Percentiles rank a stretch among this genome's conserved stretches.
phyloP scores from a whole-genome alignment of 2,113 vertebrate species.

The Aegypius monachus region DNA sequence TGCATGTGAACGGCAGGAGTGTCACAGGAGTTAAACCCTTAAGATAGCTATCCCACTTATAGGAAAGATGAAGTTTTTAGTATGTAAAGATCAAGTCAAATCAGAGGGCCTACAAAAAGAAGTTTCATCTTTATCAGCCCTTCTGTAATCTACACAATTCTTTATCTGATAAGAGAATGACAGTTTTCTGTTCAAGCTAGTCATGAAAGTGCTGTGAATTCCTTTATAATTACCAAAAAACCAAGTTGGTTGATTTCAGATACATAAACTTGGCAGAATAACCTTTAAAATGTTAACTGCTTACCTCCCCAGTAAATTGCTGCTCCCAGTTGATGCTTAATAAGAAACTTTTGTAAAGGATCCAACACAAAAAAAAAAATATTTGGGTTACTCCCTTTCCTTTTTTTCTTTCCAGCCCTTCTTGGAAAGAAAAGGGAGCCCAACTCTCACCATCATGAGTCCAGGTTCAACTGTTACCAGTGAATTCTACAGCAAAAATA shows the following conservation, averaged over 20 bases:
- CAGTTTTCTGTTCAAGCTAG: not conserved
- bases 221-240: not conserved
- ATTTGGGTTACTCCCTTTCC: not conserved
- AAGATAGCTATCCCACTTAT: not conserved
- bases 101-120: not conserved
- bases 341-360: not conserved
- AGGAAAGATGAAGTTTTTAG: not conserved
- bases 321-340: not conserved
- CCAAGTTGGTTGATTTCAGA: not conserved
- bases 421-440: not conserved
- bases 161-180: not conserved
- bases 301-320: not conserved
- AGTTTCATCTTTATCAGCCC: not conserved
- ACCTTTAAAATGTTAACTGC: not conserved
- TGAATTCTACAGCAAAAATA: not conserved
- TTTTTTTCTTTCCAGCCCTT: not conserved
- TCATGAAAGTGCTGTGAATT: not conserved
- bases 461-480: not conserved
- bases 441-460: not conserved
- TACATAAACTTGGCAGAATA: not conserved
- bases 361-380: not conserved
- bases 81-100: not conserved
- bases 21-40: not conserved
- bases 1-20: rapidly evolving
- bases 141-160: not conserved